Base-by-base conservation (phyloP, 2,113 vertebrate species). In the Labeo rohita region DNA sequence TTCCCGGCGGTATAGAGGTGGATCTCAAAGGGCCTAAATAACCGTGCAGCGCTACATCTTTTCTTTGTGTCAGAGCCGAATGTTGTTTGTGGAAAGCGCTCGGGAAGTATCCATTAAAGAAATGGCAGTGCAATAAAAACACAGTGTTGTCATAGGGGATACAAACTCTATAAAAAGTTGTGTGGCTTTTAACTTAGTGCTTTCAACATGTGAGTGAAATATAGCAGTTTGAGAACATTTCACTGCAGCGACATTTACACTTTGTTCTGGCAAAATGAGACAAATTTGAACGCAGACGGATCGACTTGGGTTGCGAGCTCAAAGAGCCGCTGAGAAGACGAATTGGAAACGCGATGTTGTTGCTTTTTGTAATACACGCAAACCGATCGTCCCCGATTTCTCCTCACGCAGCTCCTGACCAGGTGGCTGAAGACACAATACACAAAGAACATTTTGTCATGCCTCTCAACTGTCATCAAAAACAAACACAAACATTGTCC, bases 371-470 rank as follows among this genome's bases (percentile, higher is more conserved):
- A 65, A 28, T 80, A 45, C 68, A 73, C 50, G 52, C 21, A 79
- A 81, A 59, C 54, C 36, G 39, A 45, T 75, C 73, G 61, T 80
- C 82, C 74, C 75, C 39, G 45, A 61, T 79, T 95, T 92, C 72
- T 88, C 65, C 49, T 87, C 56, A 54, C 78, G 91, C 87, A 90
- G 88, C 59, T 88, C 43, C 65, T 93, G 94, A 95, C 94, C 97
- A 98, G 96, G 96, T 97, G 97, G 95, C 95, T 92, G 89, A 93
- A 92, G 95, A 91, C 90, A 90, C 85, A 91, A 88, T 91, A 89
- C 89, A 92, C 95, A 94, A 90, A 95, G 95, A 96, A 92, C 92
- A 92, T 95, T 96, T 96, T 95, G 93, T 94, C 95, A 93, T 93
- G 92, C 92, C 91, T 92, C 89, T 92, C 88, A 90, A 88, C 89